Base-by-base conservation (phyloP, 2,797 vertebrate species). In the Dryobates pubescens region DNA sequence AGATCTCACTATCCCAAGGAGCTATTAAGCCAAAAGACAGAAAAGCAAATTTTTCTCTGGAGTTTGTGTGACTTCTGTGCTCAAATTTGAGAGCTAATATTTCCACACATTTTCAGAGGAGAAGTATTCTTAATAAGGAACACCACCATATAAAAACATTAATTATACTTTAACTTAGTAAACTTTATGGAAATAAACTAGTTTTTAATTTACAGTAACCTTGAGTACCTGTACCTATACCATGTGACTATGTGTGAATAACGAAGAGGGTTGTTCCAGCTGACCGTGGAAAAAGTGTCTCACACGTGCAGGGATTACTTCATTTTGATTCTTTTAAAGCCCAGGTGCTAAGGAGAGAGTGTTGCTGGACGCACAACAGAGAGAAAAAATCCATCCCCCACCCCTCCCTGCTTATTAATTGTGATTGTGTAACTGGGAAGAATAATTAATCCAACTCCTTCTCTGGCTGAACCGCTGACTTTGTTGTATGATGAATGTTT, bases 401-500 rank as follows among this genome's bases (percentile, higher is more conserved):
- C 83, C 62, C 68, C 93, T 38, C 76, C 74, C 51, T 87, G 20
- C 20, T 89, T 76, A 81, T 88, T 94, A 86, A 78, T 34, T 85
- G 71, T 67, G 26, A 75, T 88, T 93, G 43, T 87, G 30, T n/a
- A 93, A 82, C 57, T 89, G 59, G 64, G 86, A 94, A 67, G 30
- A 79, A 51, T 57, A 80, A 90, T 64, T 68, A 92, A 80, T 62
- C 65, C 72, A 24, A 24, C n/a, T 79, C 79, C 86, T 95, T 96
- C 95, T 70, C 68, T 59, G 58, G 18, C 79, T 91, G 78, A 91
- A 87, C 49, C 86, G 79, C 49, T 74, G 75, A 69, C 45, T 73
- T 89, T 71, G 67, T 51, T 87, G 89, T 63, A 73, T 73, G 69
- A 53, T 29, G 84, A 93, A 56, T 82, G 41, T 86, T 93, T 82